Base-by-base conservation (phyloP, 2,113 vertebrate species). In the Hymenochirus boettgeri region DNA sequence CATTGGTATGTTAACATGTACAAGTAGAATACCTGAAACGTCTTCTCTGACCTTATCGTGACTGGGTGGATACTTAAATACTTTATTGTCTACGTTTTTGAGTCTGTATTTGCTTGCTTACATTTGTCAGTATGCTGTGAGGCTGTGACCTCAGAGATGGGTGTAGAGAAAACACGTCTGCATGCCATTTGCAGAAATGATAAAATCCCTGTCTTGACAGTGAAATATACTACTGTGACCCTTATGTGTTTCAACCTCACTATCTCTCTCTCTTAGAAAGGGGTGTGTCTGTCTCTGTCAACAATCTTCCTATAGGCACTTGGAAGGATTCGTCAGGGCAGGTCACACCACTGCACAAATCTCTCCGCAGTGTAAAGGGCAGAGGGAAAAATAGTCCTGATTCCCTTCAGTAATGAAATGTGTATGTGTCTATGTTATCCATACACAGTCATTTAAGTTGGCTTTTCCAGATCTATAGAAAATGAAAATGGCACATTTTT, bases 181-280 rank as follows among this genome's bases (percentile, higher is more conserved):
- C n/a, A 13, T 18, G n/a, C 47, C 35, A 67, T 67, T 67, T 55
- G 64, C 24, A 59, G 64, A 3, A n/a, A 1, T 42, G 56, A 59
- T 47, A 59, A 55, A 67, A 55, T 59, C 63, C 53, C 26, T 35
- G 3, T 12, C 31, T 56, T 67, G 64, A 67, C 56, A 23, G 33
- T 17, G 58, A 45, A 59, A 59, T 59, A 53, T 31, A 33, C 33
- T 42, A 24, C 26, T 58, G 12, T 52, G 23, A 37, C 55, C 45
- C 33, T 22, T 12, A 11, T 65, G 45, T 33, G 17, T 27, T 7
- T 60, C 10, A 27, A 42, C 22, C 57, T 27, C 5, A 1, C 39
- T 18, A 23, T 56, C 18, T 23, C 22, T 48, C 24, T 65, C 45
- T 51, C 29, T 48, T 42, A 31, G 22, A 13, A 31, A 42, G 64